Conservation (phyloP, 2,888 invertebrate genomes). For the Conus canariensis region DNA sequence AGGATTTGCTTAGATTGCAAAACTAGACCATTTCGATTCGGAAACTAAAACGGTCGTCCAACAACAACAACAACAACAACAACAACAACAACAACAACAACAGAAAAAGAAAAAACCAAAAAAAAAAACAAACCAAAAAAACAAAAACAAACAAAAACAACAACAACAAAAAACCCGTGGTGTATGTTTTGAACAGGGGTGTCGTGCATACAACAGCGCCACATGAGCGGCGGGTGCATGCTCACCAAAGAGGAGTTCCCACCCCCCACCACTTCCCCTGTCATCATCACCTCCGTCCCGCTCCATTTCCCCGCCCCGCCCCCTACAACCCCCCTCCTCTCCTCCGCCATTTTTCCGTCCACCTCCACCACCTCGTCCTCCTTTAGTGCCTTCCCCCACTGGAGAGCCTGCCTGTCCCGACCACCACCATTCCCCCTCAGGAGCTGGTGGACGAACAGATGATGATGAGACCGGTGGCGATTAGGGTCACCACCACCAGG, state of each 20-base stretch:
- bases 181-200: too few relatives aligned
- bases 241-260: background rate
- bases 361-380: background rate
- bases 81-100: too few relatives aligned
- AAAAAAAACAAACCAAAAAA: too few relatives aligned
- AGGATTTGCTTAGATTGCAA: too few relatives aligned
- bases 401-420: background rate
- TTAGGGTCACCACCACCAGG: background rate
- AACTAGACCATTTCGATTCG: too few relatives aligned
- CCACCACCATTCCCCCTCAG: background rate
- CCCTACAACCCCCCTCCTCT: background rate
- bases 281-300: background rate
- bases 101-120: too few relatives aligned
- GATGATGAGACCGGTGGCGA: background rate
- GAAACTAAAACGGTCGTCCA: too few relatives aligned
- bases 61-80: too few relatives aligned
- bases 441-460: background rate
- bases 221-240: background rate
- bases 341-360: background rate
- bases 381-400: background rate
- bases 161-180: too few relatives aligned
- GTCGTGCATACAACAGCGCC: too few relatives aligned
- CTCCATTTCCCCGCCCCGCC: background rate
- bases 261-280: background rate
- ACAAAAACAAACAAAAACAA: too few relatives aligned